Evolutionary conservation across 1,140 invertebrate species (phyloP), one percentile per base, ranked within the genome.

Genomic region (Drosophila santomea): DNA sequence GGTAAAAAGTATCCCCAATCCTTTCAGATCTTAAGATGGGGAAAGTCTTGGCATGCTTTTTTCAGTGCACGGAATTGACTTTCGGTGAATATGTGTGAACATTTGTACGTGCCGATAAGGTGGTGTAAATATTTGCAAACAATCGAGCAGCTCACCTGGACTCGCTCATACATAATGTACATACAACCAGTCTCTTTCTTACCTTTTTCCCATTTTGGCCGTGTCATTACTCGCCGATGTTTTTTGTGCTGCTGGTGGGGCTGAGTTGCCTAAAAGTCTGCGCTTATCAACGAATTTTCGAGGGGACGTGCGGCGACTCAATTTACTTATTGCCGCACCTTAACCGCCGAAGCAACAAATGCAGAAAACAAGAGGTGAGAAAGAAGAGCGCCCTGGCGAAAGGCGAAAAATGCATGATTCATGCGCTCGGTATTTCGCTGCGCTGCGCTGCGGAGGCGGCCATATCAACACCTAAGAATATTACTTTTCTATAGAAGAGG

Each of bases 241-340:
- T 32, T 55, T 32, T 50, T 39, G 14, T 11, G 12, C 5, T 57
- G 43, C 15, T 36, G 20, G 20, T 66, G 36, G 55, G 47, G 47
- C 38, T 25, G 47, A n/a, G 48, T 23, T 69, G 71, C 64, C 64
- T 38, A 35, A 66, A 71, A 62, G 79, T 86, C 59, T 79, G 56
- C 48, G 50, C 83, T 82, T 86, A 88, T 86, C 79, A 82, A 68
- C 20, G 44, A 76, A 75, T 57, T 74, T 71, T 35, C 28, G 48
- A 48, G 43, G 61, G 61, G 41, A 28, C 41, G 66, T 44, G 38
- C 28, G 57, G 25, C 51, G 55, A 63, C 59, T 80, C 58, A 66
- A 80, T 86, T 81, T 78, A 61, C 69, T 76, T 66, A 66, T 59
- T 67, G 67, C 71, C 83, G 69, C 82, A 82, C 76, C 79, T 83